Evolutionary conservation across 2,797 vertebrate genomes (phyloP).

Genomic region (Otolemur crassicaudatus): DNA sequence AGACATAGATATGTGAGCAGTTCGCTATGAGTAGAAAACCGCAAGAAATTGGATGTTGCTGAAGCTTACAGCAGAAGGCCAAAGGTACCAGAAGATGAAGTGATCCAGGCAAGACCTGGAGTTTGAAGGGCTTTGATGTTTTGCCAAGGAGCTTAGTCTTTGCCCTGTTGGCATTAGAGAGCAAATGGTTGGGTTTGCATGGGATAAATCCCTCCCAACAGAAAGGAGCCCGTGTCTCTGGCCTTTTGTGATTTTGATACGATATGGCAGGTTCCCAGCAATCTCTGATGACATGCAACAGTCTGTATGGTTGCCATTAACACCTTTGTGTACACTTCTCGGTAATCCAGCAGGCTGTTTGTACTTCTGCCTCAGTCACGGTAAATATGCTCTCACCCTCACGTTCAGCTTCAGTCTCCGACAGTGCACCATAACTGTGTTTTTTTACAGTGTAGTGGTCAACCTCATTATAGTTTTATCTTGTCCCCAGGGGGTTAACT

Average conservation of each 20-base stretch:
- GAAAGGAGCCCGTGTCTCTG: background rate
- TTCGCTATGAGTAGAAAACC: background rate
- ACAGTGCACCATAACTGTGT: too few relatives aligned
- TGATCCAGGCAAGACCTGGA: background rate
- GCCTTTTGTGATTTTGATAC: background rate
- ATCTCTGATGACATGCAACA: background rate
- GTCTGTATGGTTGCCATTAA: background rate
- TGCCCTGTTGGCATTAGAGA: background rate
- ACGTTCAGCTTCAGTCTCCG: background rate
- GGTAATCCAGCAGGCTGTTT: background rate
- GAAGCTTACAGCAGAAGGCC: background rate
- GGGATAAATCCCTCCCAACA: background rate
- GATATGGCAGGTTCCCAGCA: background rate
- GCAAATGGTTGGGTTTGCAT: background rate
- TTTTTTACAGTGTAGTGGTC: background rate
- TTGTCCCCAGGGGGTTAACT: background rate
- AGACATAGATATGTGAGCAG: background rate
- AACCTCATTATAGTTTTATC: background rate
- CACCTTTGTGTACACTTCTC: background rate
- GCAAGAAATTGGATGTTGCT: background rate
- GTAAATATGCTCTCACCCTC: background rate
- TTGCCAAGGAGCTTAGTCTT: background rate
- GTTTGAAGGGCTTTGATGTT: background rate
- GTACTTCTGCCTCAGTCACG: background rate
- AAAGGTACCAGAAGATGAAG: background rate